These are phyloP conservation scores for Drosophila antonietae DNA, from an alignment of 2,888 invertebrate species.

Conservation along the genomic window DNA sequence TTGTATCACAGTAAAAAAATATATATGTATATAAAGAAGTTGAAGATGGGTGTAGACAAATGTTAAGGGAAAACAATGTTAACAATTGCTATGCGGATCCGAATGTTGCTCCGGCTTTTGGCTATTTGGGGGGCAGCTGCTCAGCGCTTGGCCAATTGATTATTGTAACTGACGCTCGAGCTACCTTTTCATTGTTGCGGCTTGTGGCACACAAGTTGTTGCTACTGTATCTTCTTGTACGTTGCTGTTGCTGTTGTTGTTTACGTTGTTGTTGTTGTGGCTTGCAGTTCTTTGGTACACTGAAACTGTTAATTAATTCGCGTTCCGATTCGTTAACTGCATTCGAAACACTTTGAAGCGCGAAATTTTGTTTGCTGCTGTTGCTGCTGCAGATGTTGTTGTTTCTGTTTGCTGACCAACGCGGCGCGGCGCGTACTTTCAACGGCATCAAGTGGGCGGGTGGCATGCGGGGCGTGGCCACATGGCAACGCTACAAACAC, in stretches of 20 bases:
- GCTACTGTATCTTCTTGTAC: slow-evolving; percentile 38
- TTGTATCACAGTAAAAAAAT: slow-evolving; percentile 26
- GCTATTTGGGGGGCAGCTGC: slow-evolving; percentile 29
- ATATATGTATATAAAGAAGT: not conserved
- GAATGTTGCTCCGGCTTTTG: slow-evolving; percentile 24
- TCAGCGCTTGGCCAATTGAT: slow-evolving; percentile 74
- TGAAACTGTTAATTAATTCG: slow-evolving; percentile 78
- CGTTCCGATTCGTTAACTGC: slow-evolving; percentile 82
- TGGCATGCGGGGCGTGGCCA: slow-evolving; percentile 50
- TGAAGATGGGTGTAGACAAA: not conserved
- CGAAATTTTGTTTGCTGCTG: slow-evolving; percentile 66
- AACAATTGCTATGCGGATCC: slow-evolving; percentile 30
- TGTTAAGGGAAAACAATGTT: slow-evolving; percentile 27
- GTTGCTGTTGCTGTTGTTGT: slow-evolving; percentile 10
- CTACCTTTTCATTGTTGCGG: slow-evolving; percentile 82
- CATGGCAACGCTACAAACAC: slow-evolving; percentile 41
- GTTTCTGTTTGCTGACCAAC: slow-evolving; percentile 40
- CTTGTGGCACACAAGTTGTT: slow-evolving; percentile 47
- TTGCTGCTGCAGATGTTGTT: slow-evolving; percentile 41
- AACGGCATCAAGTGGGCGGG: slow-evolving; percentile 43
- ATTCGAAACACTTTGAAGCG: slow-evolving; percentile 78
- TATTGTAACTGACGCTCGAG: slow-evolving; percentile 65
- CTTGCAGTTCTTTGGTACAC: slow-evolving; percentile 76
- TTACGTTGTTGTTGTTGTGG: slow-evolving; percentile 38
- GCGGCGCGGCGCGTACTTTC: slow-evolving; percentile 48